These are phyloP conservation scores for Antennarius striatus DNA, from an alignment of 2,113 vertebrate species.

Conservation along the genomic window DNA sequence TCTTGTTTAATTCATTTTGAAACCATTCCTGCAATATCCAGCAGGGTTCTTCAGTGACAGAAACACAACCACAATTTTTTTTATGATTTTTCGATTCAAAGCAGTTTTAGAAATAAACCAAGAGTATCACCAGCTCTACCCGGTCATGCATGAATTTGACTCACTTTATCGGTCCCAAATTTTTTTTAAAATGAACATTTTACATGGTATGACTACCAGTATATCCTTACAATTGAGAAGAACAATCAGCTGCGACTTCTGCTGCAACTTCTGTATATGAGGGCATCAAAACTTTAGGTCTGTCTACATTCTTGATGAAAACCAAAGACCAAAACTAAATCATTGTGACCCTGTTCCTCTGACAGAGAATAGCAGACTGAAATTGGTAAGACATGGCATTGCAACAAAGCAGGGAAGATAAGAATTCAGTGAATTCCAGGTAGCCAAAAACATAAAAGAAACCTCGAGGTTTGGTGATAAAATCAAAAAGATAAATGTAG, in stretches of 20 bases:
- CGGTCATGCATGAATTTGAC: slow-evolving; percentile 4
- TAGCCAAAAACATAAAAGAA: slow-evolving; percentile 7
- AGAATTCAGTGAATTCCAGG: slow-evolving; percentile 5
- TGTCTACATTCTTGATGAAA: slow-evolving; percentile 41
- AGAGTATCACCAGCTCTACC: slow-evolving; percentile 28
- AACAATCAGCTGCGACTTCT: not conserved
- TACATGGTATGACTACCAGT: slow-evolving; percentile 55
- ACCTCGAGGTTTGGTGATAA: slow-evolving; percentile 10
- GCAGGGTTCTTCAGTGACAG: slow-evolving; percentile 41
- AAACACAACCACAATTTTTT: slow-evolving; percentile 42
- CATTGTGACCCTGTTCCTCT: slow-evolving; percentile 19
- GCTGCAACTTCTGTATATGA: slow-evolving; percentile 34
- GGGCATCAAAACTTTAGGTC: slow-evolving; percentile 25
- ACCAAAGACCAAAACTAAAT: slow-evolving; percentile 40
- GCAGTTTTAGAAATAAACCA: slow-evolving; percentile 50
- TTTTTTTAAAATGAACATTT: slow-evolving; percentile 27
- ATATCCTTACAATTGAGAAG: slow-evolving; percentile 48
- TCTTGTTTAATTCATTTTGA: slow-evolving; percentile 39
- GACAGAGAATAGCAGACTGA: slow-evolving; percentile 51
- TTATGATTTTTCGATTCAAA: slow-evolving; percentile 12
- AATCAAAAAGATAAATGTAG: slow-evolving; percentile 56
- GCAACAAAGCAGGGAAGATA: slow-evolving; percentile 10
- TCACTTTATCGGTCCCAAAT: slow-evolving; percentile 11
- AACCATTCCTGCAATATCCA: not conserved
- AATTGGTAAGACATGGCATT: slow-evolving; percentile 42